Percentiles rank a stretch among this genome's conserved stretches.
Conservation (phyloP, 64 coral and sea anemone species). For the Orbicella faveolata region DNA sequence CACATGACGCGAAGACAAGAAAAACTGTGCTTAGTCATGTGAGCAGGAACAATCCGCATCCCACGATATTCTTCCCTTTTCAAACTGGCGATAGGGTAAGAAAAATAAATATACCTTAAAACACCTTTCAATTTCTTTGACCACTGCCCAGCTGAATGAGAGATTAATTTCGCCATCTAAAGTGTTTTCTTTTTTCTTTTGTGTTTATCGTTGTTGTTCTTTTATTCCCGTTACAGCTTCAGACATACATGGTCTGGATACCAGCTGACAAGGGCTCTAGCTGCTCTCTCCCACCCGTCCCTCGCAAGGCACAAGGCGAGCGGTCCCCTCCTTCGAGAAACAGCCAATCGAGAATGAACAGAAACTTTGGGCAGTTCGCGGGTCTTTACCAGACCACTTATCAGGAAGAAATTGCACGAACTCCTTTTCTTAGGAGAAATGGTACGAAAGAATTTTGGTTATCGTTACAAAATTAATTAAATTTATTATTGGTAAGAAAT, state of each 20-base stretch:
- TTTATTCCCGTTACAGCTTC: neutral
- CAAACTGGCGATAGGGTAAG: constrained; percentile 50
- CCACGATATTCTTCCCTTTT: constrained; percentile 35
- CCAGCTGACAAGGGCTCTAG: neutral
- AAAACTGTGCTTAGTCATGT: neutral
- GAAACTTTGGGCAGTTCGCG: neutral
- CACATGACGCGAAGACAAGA: constrained; percentile 7
- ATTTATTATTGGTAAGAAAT: too few relatives aligned
- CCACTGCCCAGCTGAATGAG: too few relatives aligned
- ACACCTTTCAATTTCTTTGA: too few relatives aligned
- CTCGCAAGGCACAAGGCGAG: neutral
- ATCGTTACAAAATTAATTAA: neutral
- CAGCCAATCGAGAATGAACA: neutral
- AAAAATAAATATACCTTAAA: neutral
- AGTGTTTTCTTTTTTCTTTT: too few relatives aligned
- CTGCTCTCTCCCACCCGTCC: constrained; percentile 12
- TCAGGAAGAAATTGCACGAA: constrained; percentile 1
- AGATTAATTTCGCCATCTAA: too few relatives aligned
- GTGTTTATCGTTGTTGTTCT: neutral
- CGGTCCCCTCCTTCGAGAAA: constrained; percentile 4
- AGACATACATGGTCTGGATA: constrained; percentile 47
- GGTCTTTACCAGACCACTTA: neutral
- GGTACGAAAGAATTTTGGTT: neutral
- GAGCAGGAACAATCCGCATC: constrained; percentile 31
- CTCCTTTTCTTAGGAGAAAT: constrained; percentile 1